Base-by-base conservation (phyloP, 2,797 vertebrate genomes). In the Ispidina lecontei region DNA sequence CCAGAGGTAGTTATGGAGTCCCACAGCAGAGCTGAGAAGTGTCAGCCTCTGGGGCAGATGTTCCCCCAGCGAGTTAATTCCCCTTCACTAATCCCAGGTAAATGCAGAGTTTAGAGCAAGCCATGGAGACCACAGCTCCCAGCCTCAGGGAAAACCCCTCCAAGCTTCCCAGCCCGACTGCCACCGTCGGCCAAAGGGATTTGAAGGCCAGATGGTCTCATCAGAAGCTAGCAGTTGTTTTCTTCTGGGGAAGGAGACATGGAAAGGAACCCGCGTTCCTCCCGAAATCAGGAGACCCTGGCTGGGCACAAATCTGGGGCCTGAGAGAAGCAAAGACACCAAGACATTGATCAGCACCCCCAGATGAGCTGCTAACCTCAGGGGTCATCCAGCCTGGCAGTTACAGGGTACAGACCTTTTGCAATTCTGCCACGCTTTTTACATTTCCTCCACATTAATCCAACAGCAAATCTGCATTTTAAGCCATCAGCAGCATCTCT, bases 391-490 rank as follows among this genome's bases (percentile, higher is more conserved):
- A 20, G 60, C 21, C 28, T 71, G 33, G 56, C 37, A 33, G 21
- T 19, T 73, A 67, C 12, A 9, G 0, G 0, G 3, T 3, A 18
- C 18, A 29, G 58, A 43, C 25, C 7, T 62, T 54, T 77, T 62
- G n/a, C 29, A 76, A 63, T 39, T 14, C 41, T 58, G 68, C 67
- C 9, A 21, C 37, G 14, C 65, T 46, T 22, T 29, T 83, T 71
- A 43, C 29, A 62, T 46, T 22, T 83, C 31, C 10, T 65, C 62
- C 14, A 25, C 26, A 21, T 64, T 21, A 79, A 56, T 60, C 17
- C 29, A 80, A 37, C 31, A 62, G 21, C 19, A 89, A 69, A 75
- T 33, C 59, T 1, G 1, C 54, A 71, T 72, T 87, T 90, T 72
- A 62, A 60, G 19, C 23, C 29, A 49, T n/a, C 29, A 72, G 10